Evolutionary conservation across 1,140 invertebrate species (phyloP), one percentile per base, ranked within the genome.

Genomic region (Drosophila watanabei): DNA sequence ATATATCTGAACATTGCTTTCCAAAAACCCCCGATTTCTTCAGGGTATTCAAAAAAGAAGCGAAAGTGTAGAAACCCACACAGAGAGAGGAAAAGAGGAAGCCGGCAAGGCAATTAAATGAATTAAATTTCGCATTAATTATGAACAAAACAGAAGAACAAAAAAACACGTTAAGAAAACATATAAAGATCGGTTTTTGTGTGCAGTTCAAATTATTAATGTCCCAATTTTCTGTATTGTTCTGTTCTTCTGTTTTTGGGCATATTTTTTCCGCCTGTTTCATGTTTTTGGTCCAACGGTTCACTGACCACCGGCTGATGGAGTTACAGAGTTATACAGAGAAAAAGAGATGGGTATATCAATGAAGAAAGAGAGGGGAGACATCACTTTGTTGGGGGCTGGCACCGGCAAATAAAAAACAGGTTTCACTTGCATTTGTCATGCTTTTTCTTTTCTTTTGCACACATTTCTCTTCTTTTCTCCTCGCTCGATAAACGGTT

Each of bases 41-140:
- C 1, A 66, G 61, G 39, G 71, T 76, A 62, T 32, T 24, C 5
- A 24, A 56, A 62, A 33, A 46, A 58, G 51, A 80, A 88, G 64
- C 51, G 83, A 83, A 80, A 87, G 83, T 87, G 80, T 52, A 14
- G 71, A 37, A 37, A 69, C 43, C 70, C 59, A 70, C 64, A 35
- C 13, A 46, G 14, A 39, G 14, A 39, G 5, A 24, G 16, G 45
- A 43, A 24, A 35, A 48, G 11, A 61, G 52, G 56, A 59, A 69
- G 52, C 61, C 69, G 63, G 54, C 65, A 58, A 61, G 46, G 80
- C 81, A 78, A 88, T 88, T 88, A 88, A 84, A 80, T 65, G 46
- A 88, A 89, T 89, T 89, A 84, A 88, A 81, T 80, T 84, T 81
- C 84, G 77, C 80, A 84, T 88, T 84, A 84, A 88, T 89, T 89